Conservation (phyloP, 1,140 invertebrate species). For the Psilanteris sp. region DNA sequence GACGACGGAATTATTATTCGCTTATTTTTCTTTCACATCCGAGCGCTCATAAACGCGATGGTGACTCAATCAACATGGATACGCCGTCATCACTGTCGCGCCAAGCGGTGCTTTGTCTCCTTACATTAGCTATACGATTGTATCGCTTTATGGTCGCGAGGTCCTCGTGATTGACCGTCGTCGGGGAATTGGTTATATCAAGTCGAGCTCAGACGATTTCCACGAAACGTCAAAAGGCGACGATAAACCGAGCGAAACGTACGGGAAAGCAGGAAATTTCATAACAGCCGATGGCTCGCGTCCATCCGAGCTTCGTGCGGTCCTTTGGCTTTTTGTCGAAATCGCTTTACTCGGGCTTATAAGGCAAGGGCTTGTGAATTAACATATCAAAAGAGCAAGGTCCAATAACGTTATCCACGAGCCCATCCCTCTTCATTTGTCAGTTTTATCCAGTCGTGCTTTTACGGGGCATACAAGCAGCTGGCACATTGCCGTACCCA, state of each 20-base stretch:
- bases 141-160: constrained; percentile 37
- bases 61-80: background rate
- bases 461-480: constrained; percentile 76
- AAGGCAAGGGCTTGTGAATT: constrained; percentile 50
- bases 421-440: constrained; percentile 51
- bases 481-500: constrained; percentile 74
- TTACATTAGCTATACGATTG: constrained; percentile 32
- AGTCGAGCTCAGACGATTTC: constrained; percentile 42
- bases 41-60: background rate
- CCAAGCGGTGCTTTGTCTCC: constrained; percentile 12
- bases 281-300: too few species aligned
- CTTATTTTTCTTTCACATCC: constrained; percentile 20
- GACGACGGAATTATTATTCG: constrained; percentile 2
- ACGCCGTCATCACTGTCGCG: constrained; percentile 13
- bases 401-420: constrained; percentile 42
- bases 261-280: too few species aligned
- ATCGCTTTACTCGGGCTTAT: constrained; percentile 40
- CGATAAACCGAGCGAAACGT: too few species aligned
- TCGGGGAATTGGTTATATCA: constrained; percentile 4
- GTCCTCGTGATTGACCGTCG: constrained; percentile 27
- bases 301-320: too few species aligned
- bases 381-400: constrained; percentile 57
- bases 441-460: constrained; percentile 68
- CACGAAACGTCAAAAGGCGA: constrained; percentile 29
- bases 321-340: constrained; percentile 45